These are phyloP conservation scores for Alentia gelatinosa DNA, from an alignment of 2,888 invertebrate genomes.

Conservation along the genomic window DNA sequence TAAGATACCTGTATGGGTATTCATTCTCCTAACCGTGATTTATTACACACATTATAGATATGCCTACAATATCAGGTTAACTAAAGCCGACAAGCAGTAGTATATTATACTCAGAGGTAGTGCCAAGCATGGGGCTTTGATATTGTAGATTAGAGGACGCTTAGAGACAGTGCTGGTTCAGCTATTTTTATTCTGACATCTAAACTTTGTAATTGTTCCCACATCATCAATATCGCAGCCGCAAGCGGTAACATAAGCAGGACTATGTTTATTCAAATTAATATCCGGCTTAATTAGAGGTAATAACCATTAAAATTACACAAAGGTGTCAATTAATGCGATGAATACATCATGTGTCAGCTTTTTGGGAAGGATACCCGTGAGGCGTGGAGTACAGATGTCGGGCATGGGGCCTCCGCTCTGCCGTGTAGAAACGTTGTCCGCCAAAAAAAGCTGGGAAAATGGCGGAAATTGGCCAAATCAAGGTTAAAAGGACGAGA, in stretches of 20 bases:
- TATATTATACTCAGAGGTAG: too few relatives aligned
- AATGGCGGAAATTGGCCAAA: constrained; percentile 25
- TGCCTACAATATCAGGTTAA: not conserved
- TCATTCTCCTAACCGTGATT: not conserved
- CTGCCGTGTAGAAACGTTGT: not conserved
- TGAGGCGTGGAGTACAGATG: not conserved
- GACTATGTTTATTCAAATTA: not conserved
- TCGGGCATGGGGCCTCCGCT: not conserved
- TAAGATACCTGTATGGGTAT: constrained; percentile 40
- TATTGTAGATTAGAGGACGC: not conserved
- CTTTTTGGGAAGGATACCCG: not conserved
- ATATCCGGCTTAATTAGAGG: not conserved
- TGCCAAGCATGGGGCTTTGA: not conserved
- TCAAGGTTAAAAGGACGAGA: not conserved
- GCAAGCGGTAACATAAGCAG: not conserved
- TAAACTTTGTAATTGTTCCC: not conserved
- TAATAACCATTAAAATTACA: constrained; percentile 2
- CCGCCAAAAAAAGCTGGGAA: not conserved
- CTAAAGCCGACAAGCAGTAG: not conserved
- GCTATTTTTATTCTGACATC: not conserved
- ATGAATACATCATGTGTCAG: not conserved
- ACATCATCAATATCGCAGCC: not conserved
- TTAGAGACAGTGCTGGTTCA: not conserved
- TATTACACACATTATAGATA: not conserved
- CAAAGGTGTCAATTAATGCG: not conserved